These are phyloP conservation scores for Callimorpha dominula DNA, from an alignment of 2,888 invertebrate species.

Conservation along the genomic window DNA sequence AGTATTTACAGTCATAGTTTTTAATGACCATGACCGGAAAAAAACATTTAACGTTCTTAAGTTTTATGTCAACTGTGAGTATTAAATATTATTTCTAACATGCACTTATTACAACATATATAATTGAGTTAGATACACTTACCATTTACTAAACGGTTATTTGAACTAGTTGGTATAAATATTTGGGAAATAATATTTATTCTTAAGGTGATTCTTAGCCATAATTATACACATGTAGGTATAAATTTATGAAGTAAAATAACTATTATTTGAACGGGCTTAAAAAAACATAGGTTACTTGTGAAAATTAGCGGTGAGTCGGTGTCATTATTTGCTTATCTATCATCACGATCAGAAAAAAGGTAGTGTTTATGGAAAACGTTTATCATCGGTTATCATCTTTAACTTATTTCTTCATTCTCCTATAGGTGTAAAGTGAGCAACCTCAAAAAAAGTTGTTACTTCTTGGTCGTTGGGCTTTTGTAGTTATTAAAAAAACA, in stretches of 20 bases:
- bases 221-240: not conserved
- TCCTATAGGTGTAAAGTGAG: not conserved
- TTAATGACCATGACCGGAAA: too few species aligned
- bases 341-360: conserved; percentile 8
- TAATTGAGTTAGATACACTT: not conserved
- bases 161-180: not conserved
- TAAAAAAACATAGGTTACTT: conserved; percentile 7
- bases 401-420: not conserved
- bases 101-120: not conserved
- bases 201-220: too few species aligned
- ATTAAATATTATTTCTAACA: not conserved
- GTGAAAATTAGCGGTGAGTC: conserved; percentile 28
- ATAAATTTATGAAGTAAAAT: not conserved
- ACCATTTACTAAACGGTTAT: not conserved
- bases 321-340: conserved; percentile 25
- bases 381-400: not conserved
- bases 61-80: not conserved
- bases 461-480: not conserved
- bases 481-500: not conserved
- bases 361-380: conserved; percentile 8
- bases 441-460: not conserved
- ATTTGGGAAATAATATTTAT: not conserved
- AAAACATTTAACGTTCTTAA: not conserved
- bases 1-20: too few species aligned
- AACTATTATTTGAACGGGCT: not conserved